Evolutionary conservation across 2,113 vertebrate species (phyloP), one percentile per base, ranked within the genome.

Genomic region (Catharus fuscescens): DNA sequence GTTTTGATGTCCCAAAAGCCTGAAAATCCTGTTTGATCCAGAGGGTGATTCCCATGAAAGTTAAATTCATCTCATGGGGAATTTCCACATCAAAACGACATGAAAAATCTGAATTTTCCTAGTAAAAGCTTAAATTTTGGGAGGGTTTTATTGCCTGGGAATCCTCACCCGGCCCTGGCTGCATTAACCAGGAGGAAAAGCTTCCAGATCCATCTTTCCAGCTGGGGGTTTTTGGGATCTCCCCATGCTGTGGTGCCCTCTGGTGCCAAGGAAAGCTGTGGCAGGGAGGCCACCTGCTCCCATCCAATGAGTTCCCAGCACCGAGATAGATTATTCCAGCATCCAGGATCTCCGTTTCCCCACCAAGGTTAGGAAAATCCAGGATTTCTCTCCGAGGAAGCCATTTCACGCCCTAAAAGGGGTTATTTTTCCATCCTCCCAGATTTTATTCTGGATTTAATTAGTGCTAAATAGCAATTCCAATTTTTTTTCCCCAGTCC

Each of bases 231-330:
- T 78, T 48, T 23, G 21, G 50, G 36, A 65, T 93, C 80, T 93
- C 47, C 0, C 1, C 78, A n/a, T 50, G 28, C 31, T 93, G 59
- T 92, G 88, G 93, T 96, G 94, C 88, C 93, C 93, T 95, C 96
- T 95, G 88, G 88, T 10, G 91, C 85, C 53, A 8, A 65, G 78
- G 47, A n/a, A 34, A 73, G 62, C 80, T 34, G 64, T 20, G 8
- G 10, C 82, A 85, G 52, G 70, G 62, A 50, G 3, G 44, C 53
- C 81, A 6, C 56, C 40, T 48, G 24, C 18, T 16, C n/a, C 38
- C 73, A 7, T 36, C 20, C 62, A 3, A 3, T 0, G 17, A 31
- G 10, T 31, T 40, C 52, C 42, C 40, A 28, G n/a, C 38, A 5
- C 38, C 2, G 2, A 53, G 7, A 29, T 31, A 54, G 60, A 25